phyloP scores from a whole-genome alignment of 2,113 vertebrate species.

The Butastur rufipennis region DNA sequence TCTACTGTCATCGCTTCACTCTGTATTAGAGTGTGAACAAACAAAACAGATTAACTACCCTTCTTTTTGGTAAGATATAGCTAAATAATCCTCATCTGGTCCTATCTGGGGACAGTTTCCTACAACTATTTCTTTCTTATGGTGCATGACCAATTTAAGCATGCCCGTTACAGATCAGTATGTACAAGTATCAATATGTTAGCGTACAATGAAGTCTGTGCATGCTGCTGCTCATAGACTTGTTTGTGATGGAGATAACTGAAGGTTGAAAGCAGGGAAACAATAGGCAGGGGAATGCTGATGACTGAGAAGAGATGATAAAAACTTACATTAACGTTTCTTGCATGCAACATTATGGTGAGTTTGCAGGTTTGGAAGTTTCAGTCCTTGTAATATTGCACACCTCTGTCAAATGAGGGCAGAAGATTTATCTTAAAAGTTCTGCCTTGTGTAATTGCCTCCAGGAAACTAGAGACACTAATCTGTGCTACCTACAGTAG shows the following conservation, averaged over 20 bases:
- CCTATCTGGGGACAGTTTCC: neutral
- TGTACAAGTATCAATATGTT: neutral
- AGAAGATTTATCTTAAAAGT: neutral
- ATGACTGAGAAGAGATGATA: neutral
- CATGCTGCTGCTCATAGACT: neutral
- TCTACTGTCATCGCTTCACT: neutral
- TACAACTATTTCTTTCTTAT: neutral
- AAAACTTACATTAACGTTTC: neutral
- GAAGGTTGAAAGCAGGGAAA: neutral
- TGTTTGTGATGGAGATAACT: neutral
- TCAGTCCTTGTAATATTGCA: neutral
- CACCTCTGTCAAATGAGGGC: neutral
- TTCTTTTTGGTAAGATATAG: neutral
- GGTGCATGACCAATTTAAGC: neutral
- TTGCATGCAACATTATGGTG: neutral
- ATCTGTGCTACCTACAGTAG: neutral
- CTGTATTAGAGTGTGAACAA: neutral
- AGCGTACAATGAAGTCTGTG: neutral
- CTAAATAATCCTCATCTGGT: neutral
- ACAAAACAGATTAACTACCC: neutral
- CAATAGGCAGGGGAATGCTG: slow-evolving; percentile 7
- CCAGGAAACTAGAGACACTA: neutral
- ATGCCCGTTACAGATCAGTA: neutral
- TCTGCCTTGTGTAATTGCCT: neutral
- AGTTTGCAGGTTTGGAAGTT: neutral